A percentile compares a stretch with the other conserved stretches of the same genome.
phyloP scores from a whole-genome alignment of 2,888 invertebrate genomes.

The Corythucha ciliata region DNA sequence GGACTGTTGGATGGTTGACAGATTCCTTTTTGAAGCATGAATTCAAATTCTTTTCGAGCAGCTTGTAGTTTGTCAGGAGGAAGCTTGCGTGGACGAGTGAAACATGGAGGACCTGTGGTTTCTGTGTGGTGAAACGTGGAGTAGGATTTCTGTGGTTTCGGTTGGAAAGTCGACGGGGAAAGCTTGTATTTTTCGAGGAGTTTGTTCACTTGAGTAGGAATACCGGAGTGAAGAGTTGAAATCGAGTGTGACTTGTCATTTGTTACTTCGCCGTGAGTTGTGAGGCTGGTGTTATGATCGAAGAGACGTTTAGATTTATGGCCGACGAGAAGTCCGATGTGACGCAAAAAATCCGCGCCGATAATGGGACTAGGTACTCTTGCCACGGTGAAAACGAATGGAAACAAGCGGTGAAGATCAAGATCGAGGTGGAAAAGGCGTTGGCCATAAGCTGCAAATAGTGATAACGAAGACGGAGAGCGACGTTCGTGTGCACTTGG shows the following conservation, averaged over 20 bases:
- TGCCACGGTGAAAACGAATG: conserved; percentile 9
- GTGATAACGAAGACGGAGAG: background rate
- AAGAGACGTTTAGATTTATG: conserved; percentile 13
- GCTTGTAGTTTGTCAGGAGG: conserved; percentile 35
- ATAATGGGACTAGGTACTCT: conserved; percentile 3
- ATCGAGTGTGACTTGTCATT: background rate
- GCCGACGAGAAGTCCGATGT: conserved; percentile 25
- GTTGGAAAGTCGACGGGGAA: conserved; percentile 4
- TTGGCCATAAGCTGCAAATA: conserved; percentile 16
- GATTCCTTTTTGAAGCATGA: conserved; percentile 36
- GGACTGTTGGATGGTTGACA: conserved; percentile 36
- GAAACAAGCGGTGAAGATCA: conserved; percentile 9
- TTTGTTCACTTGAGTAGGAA: background rate
- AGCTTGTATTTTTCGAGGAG: conserved; percentile 18
- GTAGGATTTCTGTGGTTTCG: too few species aligned
- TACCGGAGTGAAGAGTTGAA: conserved; percentile 4
- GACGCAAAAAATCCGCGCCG: conserved; percentile 16
- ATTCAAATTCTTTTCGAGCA: conserved; percentile 37
- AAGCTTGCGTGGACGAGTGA: conserved; percentile 36
- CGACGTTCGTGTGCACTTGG: conserved; percentile 4
- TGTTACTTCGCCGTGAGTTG: background rate
- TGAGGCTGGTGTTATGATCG: conserved; percentile 15
- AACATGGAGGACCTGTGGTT: conserved; percentile 38
- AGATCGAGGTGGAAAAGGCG: conserved; percentile 8
- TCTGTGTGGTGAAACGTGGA: conserved; percentile 33